Percentiles rank a stretch among this genome's conserved stretches.
Evolutionary conservation across 2,797 vertebrate genomes (phyloP).

Genomic region (Mallotus villosus): DNA sequence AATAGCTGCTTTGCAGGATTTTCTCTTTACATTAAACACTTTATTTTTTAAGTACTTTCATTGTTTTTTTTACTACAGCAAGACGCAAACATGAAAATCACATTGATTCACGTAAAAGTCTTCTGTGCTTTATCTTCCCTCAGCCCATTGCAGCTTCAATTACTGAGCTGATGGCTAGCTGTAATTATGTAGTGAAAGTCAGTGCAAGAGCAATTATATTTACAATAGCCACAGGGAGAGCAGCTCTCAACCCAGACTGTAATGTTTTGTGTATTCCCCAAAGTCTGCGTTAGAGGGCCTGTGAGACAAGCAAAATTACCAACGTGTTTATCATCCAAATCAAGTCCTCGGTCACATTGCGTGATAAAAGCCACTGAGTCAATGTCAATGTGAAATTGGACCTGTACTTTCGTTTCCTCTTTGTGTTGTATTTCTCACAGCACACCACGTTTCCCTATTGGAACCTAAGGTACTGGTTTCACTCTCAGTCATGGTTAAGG

Average conservation of each 20-base stretch:
- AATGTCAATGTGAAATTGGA: constrained; percentile 52
- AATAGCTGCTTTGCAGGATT: not conserved
- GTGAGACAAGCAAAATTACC: constrained; percentile 56
- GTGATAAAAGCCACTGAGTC: constrained; percentile 53
- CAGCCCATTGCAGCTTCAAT: constrained; percentile 20
- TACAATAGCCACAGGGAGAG: constrained; percentile 53
- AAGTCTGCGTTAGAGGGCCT: constrained; percentile 57
- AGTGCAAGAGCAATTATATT: constrained; percentile 47
- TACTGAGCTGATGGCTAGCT: constrained; percentile 19
- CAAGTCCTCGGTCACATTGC: constrained; percentile 52
- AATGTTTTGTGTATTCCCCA: constrained; percentile 48
- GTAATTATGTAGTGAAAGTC: constrained; percentile 40
- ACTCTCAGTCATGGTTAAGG: not conserved
- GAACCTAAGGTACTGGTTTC: not conserved
- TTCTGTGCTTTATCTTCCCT: not conserved
- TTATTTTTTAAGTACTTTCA: not conserved
- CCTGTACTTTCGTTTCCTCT: constrained; percentile 52
- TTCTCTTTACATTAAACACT: not conserved
- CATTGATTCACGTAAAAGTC: not conserved
- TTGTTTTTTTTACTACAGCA: not conserved
- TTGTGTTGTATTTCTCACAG: constrained; percentile 40
- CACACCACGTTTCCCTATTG: not conserved
- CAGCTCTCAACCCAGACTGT: constrained; percentile 16
- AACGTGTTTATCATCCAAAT: constrained; percentile 55
- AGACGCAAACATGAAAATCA: not conserved